Percentiles rank a stretch among this genome's conserved stretches.
Conservation (phyloP, 2,797 vertebrate genomes). For the Spinus pinus region DNA sequence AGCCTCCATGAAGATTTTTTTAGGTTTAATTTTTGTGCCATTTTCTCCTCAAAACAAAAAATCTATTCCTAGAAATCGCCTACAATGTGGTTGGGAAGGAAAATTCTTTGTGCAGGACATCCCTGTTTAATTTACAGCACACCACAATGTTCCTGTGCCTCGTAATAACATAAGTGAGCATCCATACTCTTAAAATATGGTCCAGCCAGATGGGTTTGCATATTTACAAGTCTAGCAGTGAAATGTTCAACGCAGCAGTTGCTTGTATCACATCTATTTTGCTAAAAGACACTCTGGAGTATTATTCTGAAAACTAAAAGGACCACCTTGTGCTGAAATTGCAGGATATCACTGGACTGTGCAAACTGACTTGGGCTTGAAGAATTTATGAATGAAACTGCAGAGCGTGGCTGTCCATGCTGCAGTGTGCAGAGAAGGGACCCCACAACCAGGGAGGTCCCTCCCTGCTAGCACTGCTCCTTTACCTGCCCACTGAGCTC, state of each 20-base stretch:
- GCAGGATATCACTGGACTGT: not conserved
- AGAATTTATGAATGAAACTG: not conserved
- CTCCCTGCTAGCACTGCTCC: accelerated
- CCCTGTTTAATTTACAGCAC: not conserved
- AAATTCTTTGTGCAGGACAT: not conserved
- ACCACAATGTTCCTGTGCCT: not conserved
- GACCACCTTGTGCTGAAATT: not conserved
- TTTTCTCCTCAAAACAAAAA: not conserved
- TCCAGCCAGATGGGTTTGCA: not conserved
- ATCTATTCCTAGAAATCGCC: not conserved
- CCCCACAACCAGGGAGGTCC: not conserved
- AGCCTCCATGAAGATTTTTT: not conserved
- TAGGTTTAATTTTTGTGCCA: not conserved
- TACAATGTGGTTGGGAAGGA: not conserved
- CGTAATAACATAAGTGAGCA: not conserved
- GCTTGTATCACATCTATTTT: not conserved
- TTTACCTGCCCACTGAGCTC: not conserved
- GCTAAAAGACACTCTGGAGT: not conserved
- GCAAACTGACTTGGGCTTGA: not conserved
- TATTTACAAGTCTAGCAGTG: slow-evolving; percentile 35
- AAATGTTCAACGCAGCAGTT: slow-evolving; percentile 1
- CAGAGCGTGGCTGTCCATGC: not conserved
- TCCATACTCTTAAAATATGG: not conserved
- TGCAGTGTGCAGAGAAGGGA: not conserved
- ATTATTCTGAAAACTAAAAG: not conserved